Evolutionary conservation across 2,888 invertebrate species (phyloP).

Genomic region (Mellilla xanthometata): DNA sequence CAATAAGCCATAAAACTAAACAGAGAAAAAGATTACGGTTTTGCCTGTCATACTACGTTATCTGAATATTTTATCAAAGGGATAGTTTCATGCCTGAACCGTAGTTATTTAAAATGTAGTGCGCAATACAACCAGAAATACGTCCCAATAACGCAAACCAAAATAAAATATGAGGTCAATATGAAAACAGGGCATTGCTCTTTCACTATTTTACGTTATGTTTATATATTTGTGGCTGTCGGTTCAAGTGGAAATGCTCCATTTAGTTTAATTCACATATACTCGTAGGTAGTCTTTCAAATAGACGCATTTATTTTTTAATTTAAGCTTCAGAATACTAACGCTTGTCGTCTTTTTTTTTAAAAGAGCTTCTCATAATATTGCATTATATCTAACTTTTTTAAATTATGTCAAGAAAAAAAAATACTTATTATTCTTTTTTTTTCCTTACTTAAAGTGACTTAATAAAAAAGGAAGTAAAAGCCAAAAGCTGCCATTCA

Average conservation of each 20-base stretch:
- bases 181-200: conserved; percentile 18
- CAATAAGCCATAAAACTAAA: background rate
- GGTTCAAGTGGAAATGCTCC: conserved; percentile 9
- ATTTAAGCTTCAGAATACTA: no score
- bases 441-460: no score
- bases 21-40: no score
- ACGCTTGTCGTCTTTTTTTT: no score
- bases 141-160: background rate
- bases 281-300: no score
- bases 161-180: conserved; percentile 16
- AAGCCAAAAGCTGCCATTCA: no score
- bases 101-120: background rate
- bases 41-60: background rate
- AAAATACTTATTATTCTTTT: no score
- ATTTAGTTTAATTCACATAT: conserved; percentile 3
- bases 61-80: conserved; percentile 3
- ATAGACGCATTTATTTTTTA: background rate
- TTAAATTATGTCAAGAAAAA: no score
- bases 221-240: conserved; percentile 4
- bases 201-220: conserved; percentile 3
- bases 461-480: no score
- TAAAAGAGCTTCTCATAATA: no score
- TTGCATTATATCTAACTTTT: no score
- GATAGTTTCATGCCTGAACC: conserved; percentile 3
- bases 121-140: conserved; percentile 2